Evolutionary conservation across 2,113 vertebrate species (phyloP), one percentile per base, ranked within the genome.

Genomic region (Hemicordylus capensis): DNA sequence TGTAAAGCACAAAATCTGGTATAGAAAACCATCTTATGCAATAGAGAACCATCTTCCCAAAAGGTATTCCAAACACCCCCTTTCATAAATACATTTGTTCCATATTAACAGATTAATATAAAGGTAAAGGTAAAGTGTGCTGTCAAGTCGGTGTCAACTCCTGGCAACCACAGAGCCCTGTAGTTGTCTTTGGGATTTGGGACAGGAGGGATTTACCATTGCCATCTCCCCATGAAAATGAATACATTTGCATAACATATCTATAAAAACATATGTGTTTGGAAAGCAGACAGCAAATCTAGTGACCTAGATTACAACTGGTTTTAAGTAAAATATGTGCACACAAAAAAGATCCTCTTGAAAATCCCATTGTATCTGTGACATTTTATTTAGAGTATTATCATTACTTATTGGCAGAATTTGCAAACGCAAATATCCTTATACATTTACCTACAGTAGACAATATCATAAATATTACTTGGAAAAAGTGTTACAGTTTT

Each of bases 261-360:
- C 48, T 70, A 59, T 85, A 72, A 70, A 61, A 59, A 11, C 3
- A 37, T 39, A 61, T 48, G 12, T 48, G 59, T 59, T 26, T 9
- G 26, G n/a, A 69, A 79, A 17, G 4, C 7, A 37, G n/a, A 70
- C 79, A 51, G 8, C 42, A 76, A 76, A 20, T 42, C 64, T 74
- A 54, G 17, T 80, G n/a, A 73, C 77, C 67, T 12, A 11, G 42
- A 46, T 1, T 17, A 6, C 20, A 37, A 85, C 17, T 67, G 9
- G 70, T 85, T 89, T 89, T 63, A 8, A 73, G 80, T 48, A 54
- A 76, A 72, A 37, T n/a, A 1, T 20, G n/a, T 20, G 1, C n/a
- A 79, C 56, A 37, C n/a, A 39, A 80, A 64, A 85, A 91, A 9
- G 6, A 31, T 20, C n/a, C 19, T n/a, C n/a, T n/a, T 72, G 72